Evolutionary conservation across 2,888 invertebrate species (phyloP).

Genomic region (Gymnocheta viridis): DNA sequence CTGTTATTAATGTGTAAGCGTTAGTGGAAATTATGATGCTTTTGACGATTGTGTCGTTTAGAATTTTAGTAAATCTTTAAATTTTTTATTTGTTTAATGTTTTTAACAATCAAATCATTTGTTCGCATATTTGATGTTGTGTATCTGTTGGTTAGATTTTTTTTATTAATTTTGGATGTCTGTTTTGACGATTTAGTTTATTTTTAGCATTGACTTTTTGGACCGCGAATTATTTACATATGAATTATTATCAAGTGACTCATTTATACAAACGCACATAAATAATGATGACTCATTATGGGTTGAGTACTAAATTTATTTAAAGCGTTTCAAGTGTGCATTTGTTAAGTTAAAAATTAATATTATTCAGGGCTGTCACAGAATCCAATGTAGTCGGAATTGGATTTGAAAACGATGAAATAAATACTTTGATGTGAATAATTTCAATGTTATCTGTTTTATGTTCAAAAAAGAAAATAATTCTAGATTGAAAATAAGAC

Average conservation of each 20-base stretch:
- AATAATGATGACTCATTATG: too few relatives aligned
- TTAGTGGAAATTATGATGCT: slow-evolving; percentile 15
- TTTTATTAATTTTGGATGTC: not conserved
- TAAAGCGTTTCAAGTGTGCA: too few relatives aligned
- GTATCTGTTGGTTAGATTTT: not conserved
- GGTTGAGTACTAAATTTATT: too few relatives aligned
- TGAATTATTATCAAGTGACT: not conserved
- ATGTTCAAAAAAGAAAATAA: too few relatives aligned
- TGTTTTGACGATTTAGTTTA: not conserved
- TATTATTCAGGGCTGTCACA: too few relatives aligned
- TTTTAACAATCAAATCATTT: not conserved
- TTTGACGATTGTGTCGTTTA: slow-evolving; percentile 2
- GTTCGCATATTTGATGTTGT: not conserved
- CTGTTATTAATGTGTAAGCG: not conserved
- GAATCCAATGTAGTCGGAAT: too few relatives aligned
- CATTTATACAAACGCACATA: not conserved
- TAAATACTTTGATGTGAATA: too few relatives aligned
- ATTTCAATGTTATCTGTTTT: too few relatives aligned
- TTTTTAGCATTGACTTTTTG: not conserved
- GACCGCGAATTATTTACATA: not conserved
- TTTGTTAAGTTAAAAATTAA: too few relatives aligned
- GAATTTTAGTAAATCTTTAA: not conserved
- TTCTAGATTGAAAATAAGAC: too few relatives aligned
- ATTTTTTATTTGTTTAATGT: not conserved
- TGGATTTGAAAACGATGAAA: too few relatives aligned